Base-by-base conservation (phyloP, 2,113 vertebrate genomes). In the Platichthys stellatus region DNA sequence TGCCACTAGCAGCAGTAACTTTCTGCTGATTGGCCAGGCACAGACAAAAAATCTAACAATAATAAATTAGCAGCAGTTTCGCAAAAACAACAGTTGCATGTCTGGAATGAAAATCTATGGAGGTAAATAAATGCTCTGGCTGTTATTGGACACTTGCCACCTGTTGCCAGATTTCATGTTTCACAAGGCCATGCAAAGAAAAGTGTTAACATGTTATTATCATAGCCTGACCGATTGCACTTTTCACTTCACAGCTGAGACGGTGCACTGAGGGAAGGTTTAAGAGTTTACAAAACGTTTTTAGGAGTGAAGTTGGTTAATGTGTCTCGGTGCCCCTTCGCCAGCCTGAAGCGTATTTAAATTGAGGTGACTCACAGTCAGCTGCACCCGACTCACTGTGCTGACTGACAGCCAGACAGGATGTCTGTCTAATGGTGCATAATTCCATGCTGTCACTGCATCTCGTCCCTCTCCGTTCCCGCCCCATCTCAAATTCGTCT, bases 291-390 rank as follows among this genome's bases (percentile, higher is more conserved):
- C 12, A 72, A 59, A 31, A 76, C 56, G 64, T 23, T 78, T 65
- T 74, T 63, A 68, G 59, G 69, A 68, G 26, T 64, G 21, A 86
- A 85, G 80, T 72, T 13, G 62, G 84, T 83, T 81, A 81, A 76
- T 78, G 57, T 69, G 62, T 85, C 61, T 82, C 6, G 4, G 54
- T 15, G 21, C 40, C n/a, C 54, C 31, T 7, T 15, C 2, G n/a
- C 20, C 76, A 79, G 73, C 66, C 81, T 74, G 64, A 63, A 82
- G 78, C 67, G 18, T 62, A 53, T 69, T 77, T 84, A 82, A 80
- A 68, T 57, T 61, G 63, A 69, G 81, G 78, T 84, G 85, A 84
- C 73, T 86, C 75, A 82, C 40, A 81, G 64, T 70, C 78, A 66
- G 64, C 80, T 72, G 83, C 85, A 81, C 74, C 69, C 65, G 66